Percentiles rank a stretch among this genome's conserved stretches.
These are phyloP conservation scores for Caenorhabditis virilis DNA, from an alignment of 2,888 invertebrate species.

Conservation along the genomic window DNA sequence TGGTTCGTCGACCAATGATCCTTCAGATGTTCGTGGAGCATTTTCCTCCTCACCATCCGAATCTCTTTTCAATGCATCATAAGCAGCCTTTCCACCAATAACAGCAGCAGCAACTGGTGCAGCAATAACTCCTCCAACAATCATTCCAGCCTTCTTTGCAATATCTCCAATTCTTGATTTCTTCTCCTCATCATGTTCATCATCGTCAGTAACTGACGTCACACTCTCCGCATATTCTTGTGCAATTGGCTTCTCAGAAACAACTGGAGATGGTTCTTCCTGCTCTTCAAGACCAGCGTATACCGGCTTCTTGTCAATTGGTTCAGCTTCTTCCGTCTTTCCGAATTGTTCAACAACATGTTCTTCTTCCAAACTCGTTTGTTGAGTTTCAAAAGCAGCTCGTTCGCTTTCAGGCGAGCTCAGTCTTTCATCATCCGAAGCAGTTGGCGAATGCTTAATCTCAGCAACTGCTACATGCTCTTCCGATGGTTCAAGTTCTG, in stretches of 20 bases:
- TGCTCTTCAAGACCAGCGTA: slow-evolving; percentile 18
- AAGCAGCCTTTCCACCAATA: slow-evolving; percentile 47
- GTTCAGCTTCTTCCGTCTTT: slow-evolving; percentile 23
- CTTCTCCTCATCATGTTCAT: slow-evolving; percentile 1
- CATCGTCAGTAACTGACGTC: slow-evolving; percentile 1
- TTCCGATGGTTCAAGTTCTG: slow-evolving; percentile 27
- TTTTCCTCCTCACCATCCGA: slow-evolving; percentile 10
- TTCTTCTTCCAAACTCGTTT: slow-evolving; percentile 11
- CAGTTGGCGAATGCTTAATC: slow-evolving; percentile 24
- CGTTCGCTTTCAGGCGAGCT: too few relatives aligned
- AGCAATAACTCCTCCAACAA: slow-evolving; percentile 51
- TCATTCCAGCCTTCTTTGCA: slow-evolving; percentile 49
- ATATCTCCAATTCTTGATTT: slow-evolving; percentile 3
- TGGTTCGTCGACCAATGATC: slow-evolving; percentile 11
- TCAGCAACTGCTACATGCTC: slow-evolving; percentile 36
- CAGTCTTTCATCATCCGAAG: slow-evolving; percentile 14
- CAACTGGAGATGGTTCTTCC: slow-evolving; percentile 30
- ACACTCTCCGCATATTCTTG: slow-evolving; percentile 39
- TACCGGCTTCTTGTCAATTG: slow-evolving; percentile 23
- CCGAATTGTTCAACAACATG: slow-evolving; percentile 33
- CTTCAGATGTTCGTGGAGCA: slow-evolving; percentile 6
- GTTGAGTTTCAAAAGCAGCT: slow-evolving; percentile 12
- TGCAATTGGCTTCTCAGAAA: slow-evolving; percentile 27
- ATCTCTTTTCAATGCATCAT: slow-evolving; percentile 37
- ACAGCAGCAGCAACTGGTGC: slow-evolving; percentile 53